Evolutionary conservation across 2,888 invertebrate species (phyloP).

Genomic region (Listrodromus nycthemerus): DNA sequence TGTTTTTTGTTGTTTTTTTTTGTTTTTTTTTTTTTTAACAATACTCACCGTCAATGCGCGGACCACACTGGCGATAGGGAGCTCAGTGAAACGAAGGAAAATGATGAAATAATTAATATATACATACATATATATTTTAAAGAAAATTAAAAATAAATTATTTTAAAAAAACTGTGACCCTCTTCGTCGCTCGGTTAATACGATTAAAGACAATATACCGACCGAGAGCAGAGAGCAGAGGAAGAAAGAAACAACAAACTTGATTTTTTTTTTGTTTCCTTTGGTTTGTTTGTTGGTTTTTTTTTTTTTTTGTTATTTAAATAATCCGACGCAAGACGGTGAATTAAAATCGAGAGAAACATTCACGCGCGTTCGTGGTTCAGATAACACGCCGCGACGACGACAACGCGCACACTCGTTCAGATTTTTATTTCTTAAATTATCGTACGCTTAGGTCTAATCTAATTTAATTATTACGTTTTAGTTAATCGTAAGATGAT

Average conservation of each 20-base stretch:
- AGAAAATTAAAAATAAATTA: background rate
- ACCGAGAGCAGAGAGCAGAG: conserved; percentile 11
- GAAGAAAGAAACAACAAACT: conserved; percentile 38
- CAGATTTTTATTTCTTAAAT: conserved; percentile 37
- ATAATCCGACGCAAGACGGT: conserved; percentile 44
- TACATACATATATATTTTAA: conserved; percentile 5
- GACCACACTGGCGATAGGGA: conserved; percentile 26
- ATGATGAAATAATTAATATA: conserved; percentile 12
- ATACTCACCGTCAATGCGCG: conserved; percentile 22
- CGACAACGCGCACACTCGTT: conserved; percentile 44
- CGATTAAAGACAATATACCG: conserved; percentile 46
- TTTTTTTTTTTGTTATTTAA: conserved; percentile 18
- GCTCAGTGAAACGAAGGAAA: conserved; percentile 20
- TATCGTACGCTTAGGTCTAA: conserved; percentile 33
- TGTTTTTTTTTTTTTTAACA: background rate
- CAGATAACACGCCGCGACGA: conserved; percentile 7
- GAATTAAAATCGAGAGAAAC: conserved; percentile 25
- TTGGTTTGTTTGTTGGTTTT: background rate
- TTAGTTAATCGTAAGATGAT: conserved; percentile 44
- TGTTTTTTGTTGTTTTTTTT: background rate
- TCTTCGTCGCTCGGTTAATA: conserved; percentile 50
- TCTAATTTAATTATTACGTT: conserved; percentile 59
- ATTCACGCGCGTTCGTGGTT: conserved; percentile 34
- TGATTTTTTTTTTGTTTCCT: conserved; percentile 3
- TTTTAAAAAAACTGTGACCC: conserved; percentile 19